These are phyloP conservation scores for Gorsachius goisagi DNA, from an alignment of 2,113 vertebrate species.

Conservation along the genomic window DNA sequence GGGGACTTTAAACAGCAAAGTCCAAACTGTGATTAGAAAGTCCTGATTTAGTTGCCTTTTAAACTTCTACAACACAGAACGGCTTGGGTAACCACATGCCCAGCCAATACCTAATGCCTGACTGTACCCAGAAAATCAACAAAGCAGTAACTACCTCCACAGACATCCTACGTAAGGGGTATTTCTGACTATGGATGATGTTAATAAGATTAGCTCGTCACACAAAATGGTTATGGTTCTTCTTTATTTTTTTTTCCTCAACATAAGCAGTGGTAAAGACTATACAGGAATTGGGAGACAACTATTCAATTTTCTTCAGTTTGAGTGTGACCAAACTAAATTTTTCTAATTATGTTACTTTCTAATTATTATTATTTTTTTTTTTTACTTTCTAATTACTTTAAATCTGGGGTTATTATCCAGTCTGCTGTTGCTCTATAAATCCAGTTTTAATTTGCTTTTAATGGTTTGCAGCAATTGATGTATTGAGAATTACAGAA, in stretches of 20 bases:
- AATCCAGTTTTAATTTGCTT: neutral
- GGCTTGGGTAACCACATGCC: neutral
- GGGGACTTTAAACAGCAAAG: neutral
- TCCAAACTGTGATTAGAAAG: neutral
- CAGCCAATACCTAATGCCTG: neutral
- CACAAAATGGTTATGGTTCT: neutral
- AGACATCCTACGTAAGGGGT: neutral
- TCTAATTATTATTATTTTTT: neutral
- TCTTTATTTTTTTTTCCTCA: no score
- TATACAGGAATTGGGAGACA: neutral
- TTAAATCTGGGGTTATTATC: neutral
- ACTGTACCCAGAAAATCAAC: neutral
- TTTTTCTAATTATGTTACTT: neutral
- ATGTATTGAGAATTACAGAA: neutral
- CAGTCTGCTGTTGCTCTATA: neutral
- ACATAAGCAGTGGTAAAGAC: neutral
- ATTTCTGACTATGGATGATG: neutral
- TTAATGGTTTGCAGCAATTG: neutral
- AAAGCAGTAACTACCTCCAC: neutral
- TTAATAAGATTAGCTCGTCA: neutral
- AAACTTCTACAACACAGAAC: neutral
- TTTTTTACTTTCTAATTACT: neutral
- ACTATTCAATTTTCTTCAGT: neutral
- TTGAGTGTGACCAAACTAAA: neutral
- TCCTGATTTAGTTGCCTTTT: neutral